Percentiles rank a stretch among this genome's conserved stretches.
Conservation (phyloP, 1,140 invertebrate genomes). For the Medauroidea extradentata region DNA sequence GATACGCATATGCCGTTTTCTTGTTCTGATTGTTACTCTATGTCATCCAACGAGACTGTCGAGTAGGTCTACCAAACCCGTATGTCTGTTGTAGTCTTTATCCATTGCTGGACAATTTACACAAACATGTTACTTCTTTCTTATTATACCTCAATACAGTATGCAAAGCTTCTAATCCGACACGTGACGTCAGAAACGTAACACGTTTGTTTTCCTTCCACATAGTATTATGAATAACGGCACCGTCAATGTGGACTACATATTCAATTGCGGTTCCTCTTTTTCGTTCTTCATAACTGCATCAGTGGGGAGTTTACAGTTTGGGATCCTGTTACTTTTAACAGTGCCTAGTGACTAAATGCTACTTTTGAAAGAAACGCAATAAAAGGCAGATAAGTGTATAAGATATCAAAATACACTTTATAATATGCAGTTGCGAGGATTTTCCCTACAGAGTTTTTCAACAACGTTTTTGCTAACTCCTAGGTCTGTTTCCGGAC, state of each 20-base stretch:
- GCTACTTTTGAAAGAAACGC: neutral
- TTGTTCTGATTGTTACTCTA: slow-evolving; percentile 20
- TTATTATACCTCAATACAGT: neutral
- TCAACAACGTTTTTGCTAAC: slow-evolving; percentile 26
- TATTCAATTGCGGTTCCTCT: neutral
- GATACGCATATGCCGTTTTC: slow-evolving; percentile 30
- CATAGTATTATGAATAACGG: neutral
- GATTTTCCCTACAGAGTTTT: slow-evolving; percentile 10
- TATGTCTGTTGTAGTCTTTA: slow-evolving; percentile 18
- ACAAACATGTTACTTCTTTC: neutral
- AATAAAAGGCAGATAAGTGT: neutral
- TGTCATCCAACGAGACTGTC: slow-evolving; percentile 32
- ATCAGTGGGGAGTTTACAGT: slow-evolving; percentile 7
- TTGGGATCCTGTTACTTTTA: slow-evolving; percentile 1
- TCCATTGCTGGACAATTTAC: neutral
- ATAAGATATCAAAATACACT: slow-evolving; percentile 22
- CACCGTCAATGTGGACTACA: neutral
- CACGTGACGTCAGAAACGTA: neutral
- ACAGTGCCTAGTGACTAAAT: slow-evolving; percentile 13
- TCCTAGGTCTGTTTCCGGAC: slow-evolving; percentile 25
- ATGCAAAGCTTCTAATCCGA: neutral
- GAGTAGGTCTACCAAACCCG: slow-evolving; percentile 33
- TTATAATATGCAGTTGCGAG: slow-evolving; percentile 6
- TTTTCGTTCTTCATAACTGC: neutral
- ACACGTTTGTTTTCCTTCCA: neutral